These are phyloP conservation scores for Neoaliturus tenellus DNA, from an alignment of 2,888 invertebrate species.

Conservation along the genomic window DNA sequence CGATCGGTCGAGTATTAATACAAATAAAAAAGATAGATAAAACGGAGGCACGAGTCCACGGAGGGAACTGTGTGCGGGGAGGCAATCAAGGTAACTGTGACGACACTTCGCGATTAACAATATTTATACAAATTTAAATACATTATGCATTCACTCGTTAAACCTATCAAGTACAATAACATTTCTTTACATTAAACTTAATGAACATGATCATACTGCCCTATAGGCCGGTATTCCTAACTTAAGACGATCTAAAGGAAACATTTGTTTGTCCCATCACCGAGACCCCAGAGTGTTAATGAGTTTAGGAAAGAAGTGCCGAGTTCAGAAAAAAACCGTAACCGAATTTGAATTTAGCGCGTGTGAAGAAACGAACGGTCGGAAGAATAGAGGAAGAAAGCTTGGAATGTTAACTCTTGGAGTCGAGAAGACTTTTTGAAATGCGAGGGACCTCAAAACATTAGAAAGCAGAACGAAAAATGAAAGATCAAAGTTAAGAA, in stretches of 20 bases:
- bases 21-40: constrained; percentile 27
- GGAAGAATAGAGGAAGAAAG: constrained; percentile 50
- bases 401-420: constrained; percentile 60
- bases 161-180: constrained; percentile 66
- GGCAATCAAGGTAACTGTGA: constrained; percentile 56
- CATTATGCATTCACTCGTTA: constrained; percentile 53
- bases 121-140: constrained; percentile 58
- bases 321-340: constrained; percentile 56
- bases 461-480: background rate
- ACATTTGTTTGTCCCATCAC: constrained; percentile 62
- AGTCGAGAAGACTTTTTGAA: constrained; percentile 10
- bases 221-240: constrained; percentile 48
- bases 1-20: constrained; percentile 46
- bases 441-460: constrained; percentile 9
- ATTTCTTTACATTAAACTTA: constrained; percentile 62
- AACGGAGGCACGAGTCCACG: constrained; percentile 16
- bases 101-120: constrained; percentile 53
- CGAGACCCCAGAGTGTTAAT: constrained; percentile 62
- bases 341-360: constrained; percentile 58
- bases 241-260: constrained; percentile 57
- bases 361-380: constrained; percentile 49
- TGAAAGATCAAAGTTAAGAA: constrained; percentile 22
- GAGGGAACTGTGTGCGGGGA: constrained; percentile 23
- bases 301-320: constrained; percentile 58
- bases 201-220: constrained; percentile 51